Evolutionary conservation across 1,140 invertebrate species (phyloP).

Genomic region (Drosophila fuyamai): DNA sequence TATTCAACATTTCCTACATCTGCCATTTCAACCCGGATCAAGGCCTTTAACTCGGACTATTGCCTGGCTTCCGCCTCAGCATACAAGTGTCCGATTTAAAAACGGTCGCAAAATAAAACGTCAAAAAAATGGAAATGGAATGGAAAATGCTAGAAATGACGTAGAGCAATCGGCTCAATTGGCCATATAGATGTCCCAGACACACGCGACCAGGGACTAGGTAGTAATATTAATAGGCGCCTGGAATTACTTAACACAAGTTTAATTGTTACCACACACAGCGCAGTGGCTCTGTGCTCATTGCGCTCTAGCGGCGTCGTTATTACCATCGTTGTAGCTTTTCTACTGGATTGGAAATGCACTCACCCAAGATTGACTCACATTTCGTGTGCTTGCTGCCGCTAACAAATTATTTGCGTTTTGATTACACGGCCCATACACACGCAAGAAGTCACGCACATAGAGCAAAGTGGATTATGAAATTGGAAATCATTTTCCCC

Average conservation of each 20-base stretch:
- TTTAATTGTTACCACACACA: constrained; percentile 72
- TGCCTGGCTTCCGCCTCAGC: constrained; percentile 18
- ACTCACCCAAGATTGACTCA: constrained; percentile 58
- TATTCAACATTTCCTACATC: constrained; percentile 22
- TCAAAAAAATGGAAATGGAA: constrained; percentile 21
- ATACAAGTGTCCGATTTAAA: constrained; percentile 38
- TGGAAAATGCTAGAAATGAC: constrained; percentile 9
- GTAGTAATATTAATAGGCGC: too few species aligned
- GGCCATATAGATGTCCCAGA: constrained; percentile 6
- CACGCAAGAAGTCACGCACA: constrained; percentile 11
- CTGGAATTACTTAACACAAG: constrained; percentile 70
- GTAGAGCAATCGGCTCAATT: constrained; percentile 40
- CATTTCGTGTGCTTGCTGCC: constrained; percentile 56
- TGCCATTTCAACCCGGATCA: constrained; percentile 28
- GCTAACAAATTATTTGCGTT: constrained; percentile 75
- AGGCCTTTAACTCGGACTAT: constrained; percentile 26
- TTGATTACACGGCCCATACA: constrained; percentile 41
- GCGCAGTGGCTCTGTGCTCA: constrained; percentile 17
- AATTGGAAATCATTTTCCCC: constrained; percentile 38
- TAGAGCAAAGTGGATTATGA: constrained; percentile 29
- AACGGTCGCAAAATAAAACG: constrained; percentile 31
- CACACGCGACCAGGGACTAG: constrained; percentile 5
- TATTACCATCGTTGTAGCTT: background rate
- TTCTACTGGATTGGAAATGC: constrained; percentile 48
- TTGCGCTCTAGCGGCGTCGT: constrained; percentile 67